These are phyloP conservation scores for Leucophenga maculata DNA, from an alignment of 2,888 invertebrate species.

Conservation along the genomic window DNA sequence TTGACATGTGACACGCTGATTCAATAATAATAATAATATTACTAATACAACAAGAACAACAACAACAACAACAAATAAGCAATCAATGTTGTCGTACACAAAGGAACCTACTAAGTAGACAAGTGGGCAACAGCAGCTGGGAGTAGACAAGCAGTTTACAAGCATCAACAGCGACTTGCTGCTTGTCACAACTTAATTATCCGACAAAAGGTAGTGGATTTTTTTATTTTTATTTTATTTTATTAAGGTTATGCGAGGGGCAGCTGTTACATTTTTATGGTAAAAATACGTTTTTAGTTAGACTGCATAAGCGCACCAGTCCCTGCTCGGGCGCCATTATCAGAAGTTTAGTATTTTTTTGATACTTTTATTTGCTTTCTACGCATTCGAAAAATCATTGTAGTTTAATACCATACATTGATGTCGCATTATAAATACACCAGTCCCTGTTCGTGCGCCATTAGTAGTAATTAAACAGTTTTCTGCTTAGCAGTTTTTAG, in stretches of 20 bases:
- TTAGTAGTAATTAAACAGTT: too few species aligned
- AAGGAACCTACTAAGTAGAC: not conserved
- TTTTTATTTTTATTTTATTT: not conserved
- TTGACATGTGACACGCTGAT: constrained; percentile 30
- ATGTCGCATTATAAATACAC: too few species aligned
- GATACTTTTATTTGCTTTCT: too few species aligned
- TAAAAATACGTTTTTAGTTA: too few species aligned
- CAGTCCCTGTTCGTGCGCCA: too few species aligned
- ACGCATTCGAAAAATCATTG: too few species aligned
- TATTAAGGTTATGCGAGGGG: not conserved
- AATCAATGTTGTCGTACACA: constrained; percentile 8
- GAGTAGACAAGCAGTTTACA: not conserved
- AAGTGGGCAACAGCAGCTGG: not conserved
- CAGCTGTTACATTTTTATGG: too few species aligned
- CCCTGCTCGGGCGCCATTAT: too few species aligned
- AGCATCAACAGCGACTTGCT: not conserved
- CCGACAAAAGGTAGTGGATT: constrained; percentile 6
- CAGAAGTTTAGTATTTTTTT: too few species aligned
- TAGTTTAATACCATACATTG: too few species aligned
- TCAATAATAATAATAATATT: constrained; percentile 20
- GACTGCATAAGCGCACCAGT: too few species aligned
- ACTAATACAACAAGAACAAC: not conserved
- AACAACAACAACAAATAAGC: constrained; percentile 28
- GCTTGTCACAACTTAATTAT: constrained; percentile 16
- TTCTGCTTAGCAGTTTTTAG: too few species aligned